A percentile compares a stretch with the other conserved stretches of the same genome.
phyloP scores from a whole-genome alignment of 2,113 vertebrate genomes.

The Scomber colias region DNA sequence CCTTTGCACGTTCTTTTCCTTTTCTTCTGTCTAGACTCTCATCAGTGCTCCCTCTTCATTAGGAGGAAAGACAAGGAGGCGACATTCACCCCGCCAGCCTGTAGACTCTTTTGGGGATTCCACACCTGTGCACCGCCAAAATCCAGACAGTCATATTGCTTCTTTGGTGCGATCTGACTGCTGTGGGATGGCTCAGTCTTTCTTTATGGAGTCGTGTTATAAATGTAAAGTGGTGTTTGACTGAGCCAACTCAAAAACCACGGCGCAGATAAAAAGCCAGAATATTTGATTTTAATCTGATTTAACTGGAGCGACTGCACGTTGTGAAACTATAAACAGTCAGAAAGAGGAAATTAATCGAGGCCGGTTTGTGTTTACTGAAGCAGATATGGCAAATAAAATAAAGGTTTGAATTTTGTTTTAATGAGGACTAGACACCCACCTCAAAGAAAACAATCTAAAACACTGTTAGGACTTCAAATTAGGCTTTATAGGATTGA shows the following conservation, averaged over 20 bases:
- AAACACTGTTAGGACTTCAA: not conserved
- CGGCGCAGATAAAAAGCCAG: too few relatives aligned
- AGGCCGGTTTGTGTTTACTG: not conserved
- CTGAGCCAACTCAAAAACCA: not conserved
- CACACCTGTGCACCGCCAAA: conserved; percentile 13
- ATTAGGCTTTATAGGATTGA: not conserved
- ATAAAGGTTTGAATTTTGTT: conserved; percentile 8
- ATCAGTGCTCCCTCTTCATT: conserved; percentile 12
- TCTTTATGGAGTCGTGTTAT: not conserved
- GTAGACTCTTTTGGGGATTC: conserved; percentile 6
- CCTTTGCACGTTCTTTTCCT: not conserved
- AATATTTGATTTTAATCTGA: too few relatives aligned
- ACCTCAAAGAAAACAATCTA: not conserved
- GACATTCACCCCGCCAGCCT: not conserved
- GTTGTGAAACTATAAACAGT: not conserved
- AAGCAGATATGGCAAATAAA: conserved; percentile 1
- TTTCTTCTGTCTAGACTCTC: not conserved
- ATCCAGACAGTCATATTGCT: too few relatives aligned
- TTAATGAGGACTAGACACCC: conserved; percentile 1
- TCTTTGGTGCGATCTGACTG: not conserved
- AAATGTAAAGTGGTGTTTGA: not conserved
- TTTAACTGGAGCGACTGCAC: not conserved
- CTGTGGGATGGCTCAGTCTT: not conserved
- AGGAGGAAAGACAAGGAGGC: not conserved
- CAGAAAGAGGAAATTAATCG: not conserved